Base-by-base conservation (phyloP, 2,888 invertebrate species). In the Trimorus sp. region DNA sequence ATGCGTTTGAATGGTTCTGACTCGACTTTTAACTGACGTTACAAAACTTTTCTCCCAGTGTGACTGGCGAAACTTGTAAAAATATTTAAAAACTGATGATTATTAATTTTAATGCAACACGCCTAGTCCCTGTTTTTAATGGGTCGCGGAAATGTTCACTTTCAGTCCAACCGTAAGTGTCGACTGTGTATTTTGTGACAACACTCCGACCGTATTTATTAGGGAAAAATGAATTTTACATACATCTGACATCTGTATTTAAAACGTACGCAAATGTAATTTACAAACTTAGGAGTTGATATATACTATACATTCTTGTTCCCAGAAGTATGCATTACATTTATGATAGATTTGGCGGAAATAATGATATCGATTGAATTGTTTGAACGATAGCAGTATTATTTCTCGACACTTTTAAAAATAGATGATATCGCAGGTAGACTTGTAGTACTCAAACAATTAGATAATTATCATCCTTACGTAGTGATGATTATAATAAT, bases 81-180 rank as follows among this genome's bases (percentile, higher is more conserved):
- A 26, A 26, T 26, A 26, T 26, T 26, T 26, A 26, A 26, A 26
- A 26, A 26, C 26, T 26, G 26, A 26, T 4, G 26, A 26, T 3
- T 1, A 3, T 26, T 3, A 26, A 3, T 71, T 70, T 69, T 60
- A 59, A 65, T 37, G 51, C 48, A 73, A 71, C 62, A 71, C 40
- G 68, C 70, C 80, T 81, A 81, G 81, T 81, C 81, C 60, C 51
- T 60, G 53, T 62, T 76, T 79, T 59, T 65, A 73, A 70, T 81
- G 76, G 81, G 81, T 76, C 76, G 71, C 76, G 76, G 81, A 79
- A 76, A 42, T 66, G 76, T 71, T 76, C 76, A 73, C 62, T 58
- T 58, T 45, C 62, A 58, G 58, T 54, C n/a, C 36, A 45, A 62
- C 42, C 51, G 14, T 63, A 70, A 49, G 7, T 49, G 16, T 11